Conservation (phyloP, 2,888 invertebrate species). For the Itoplectis maculator region DNA sequence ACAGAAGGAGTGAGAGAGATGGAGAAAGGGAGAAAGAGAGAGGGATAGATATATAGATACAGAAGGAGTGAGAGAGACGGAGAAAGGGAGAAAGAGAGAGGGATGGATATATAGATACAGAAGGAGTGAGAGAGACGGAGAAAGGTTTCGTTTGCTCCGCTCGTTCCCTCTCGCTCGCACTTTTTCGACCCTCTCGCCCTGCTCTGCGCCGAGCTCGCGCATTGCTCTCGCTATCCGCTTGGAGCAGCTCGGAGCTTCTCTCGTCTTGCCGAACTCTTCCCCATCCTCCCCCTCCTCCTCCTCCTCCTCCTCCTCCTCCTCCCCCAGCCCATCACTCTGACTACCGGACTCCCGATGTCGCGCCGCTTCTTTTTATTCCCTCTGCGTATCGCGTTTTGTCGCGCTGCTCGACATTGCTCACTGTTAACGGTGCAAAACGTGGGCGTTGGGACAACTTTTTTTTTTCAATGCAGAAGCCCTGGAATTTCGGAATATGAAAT, state of each 20-base stretch:
- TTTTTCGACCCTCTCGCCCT: constrained; percentile 43
- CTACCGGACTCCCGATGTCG: neutral
- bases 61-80: constrained; percentile 50
- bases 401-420: too few relatives aligned
- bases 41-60: too few relatives aligned
- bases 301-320: neutral
- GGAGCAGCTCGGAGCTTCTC: constrained; percentile 42
- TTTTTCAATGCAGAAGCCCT: too few relatives aligned
- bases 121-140: constrained; percentile 28
- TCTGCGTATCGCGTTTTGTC: neutral
- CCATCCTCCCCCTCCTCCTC: constrained; percentile 11
- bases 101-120: neutral
- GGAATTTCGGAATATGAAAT: too few relatives aligned
- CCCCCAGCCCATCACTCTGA: neutral
- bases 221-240: constrained; percentile 55
- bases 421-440: too few relatives aligned
- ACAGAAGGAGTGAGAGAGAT: constrained; percentile 2
- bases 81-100: constrained; percentile 14
- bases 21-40: constrained; percentile 15
- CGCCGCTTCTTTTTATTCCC: constrained; percentile 7
- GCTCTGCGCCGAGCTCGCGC: constrained; percentile 25
- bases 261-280: constrained; percentile 44
- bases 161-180: constrained; percentile 49
- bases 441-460: too few relatives aligned
- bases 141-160: too few relatives aligned